These are phyloP conservation scores for Ifrita kowaldi DNA, from an alignment of 2,113 vertebrate genomes.

Conservation along the genomic window DNA sequence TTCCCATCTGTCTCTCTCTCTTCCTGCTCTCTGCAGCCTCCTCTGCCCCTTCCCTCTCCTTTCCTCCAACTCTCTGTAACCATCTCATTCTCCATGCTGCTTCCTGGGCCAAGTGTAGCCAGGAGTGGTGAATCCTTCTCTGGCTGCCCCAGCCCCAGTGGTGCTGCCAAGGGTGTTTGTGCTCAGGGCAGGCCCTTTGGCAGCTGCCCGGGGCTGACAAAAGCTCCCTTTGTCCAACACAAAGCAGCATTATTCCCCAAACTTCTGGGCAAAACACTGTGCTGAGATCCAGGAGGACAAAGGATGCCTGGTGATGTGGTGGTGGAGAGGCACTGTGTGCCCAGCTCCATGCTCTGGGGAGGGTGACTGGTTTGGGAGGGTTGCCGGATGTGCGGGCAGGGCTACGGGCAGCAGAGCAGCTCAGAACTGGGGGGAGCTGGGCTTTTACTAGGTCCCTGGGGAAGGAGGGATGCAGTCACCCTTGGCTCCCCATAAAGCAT, in stretches of 20 bases:
- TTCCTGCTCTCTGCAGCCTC: not conserved
- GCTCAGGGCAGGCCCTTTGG: not conserved
- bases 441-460: not conserved
- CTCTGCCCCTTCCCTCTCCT: not conserved
- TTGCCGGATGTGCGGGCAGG: fast-evolving
- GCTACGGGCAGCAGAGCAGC: not conserved
- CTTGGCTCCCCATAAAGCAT: not conserved
- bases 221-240: constrained; percentile 16
- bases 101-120: not conserved
- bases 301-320: not conserved
- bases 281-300: not conserved
- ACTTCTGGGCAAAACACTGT: not conserved
- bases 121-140: not conserved
- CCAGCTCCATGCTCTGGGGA: not conserved
- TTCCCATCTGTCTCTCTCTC: not conserved
- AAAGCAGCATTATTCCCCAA: constrained; percentile 1
- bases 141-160: not conserved
- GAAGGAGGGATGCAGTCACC: not conserved
- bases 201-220: not conserved
- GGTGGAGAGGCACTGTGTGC: not conserved
- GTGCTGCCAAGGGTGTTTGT: not conserved
- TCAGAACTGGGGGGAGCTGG: not conserved
- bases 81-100: not conserved
- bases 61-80: not conserved
- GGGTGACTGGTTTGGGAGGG: not conserved